phyloP scores from a whole-genome alignment of 2,888 invertebrate species.

The Sphinx pinastri region DNA sequence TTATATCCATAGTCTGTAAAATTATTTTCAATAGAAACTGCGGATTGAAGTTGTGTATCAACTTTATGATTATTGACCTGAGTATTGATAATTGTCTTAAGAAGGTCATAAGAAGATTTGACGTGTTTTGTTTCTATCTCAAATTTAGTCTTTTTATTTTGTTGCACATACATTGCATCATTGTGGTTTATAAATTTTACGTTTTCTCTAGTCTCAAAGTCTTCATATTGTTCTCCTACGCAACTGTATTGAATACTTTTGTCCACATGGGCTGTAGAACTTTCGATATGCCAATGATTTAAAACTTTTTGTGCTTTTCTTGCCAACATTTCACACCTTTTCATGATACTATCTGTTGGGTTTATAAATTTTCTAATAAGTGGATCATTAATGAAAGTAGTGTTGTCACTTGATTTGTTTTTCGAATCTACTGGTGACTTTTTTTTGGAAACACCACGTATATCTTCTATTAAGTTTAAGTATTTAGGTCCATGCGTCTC shows the following conservation, averaged over 20 bases:
- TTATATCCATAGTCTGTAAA: neutral
- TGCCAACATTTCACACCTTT: slow-evolving; percentile 42
- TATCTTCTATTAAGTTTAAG: neutral
- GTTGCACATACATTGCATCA: neutral
- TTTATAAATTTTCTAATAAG: slow-evolving; percentile 43
- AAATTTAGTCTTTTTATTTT: neutral
- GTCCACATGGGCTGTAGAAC: neutral
- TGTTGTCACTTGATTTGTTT: slow-evolving; percentile 26
- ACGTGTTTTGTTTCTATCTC: slow-evolving; percentile 24
- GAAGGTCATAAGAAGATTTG: slow-evolving; percentile 62
- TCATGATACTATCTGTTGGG: slow-evolving; percentile 42
- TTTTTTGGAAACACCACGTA: neutral
- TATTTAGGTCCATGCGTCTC: neutral
- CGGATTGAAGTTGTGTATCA: neutral
- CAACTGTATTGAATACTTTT: slow-evolving; percentile 7
- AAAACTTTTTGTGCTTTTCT: slow-evolving; percentile 37
- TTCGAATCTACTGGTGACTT: neutral
- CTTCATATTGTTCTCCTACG: neutral
- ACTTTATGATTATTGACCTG: slow-evolving; percentile 34
- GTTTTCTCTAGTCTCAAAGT: neutral
- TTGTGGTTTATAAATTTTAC: neutral
- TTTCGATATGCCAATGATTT: slow-evolving; percentile 23
- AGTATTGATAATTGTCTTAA: slow-evolving; percentile 56
- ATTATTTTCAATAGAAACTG: neutral
- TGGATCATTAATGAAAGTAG: slow-evolving; percentile 29